Percentiles rank a stretch among this genome's conserved stretches.
These are phyloP conservation scores for Ectropis crepuscularia DNA, from an alignment of 2,888 invertebrate genomes.

Conservation along the genomic window DNA sequence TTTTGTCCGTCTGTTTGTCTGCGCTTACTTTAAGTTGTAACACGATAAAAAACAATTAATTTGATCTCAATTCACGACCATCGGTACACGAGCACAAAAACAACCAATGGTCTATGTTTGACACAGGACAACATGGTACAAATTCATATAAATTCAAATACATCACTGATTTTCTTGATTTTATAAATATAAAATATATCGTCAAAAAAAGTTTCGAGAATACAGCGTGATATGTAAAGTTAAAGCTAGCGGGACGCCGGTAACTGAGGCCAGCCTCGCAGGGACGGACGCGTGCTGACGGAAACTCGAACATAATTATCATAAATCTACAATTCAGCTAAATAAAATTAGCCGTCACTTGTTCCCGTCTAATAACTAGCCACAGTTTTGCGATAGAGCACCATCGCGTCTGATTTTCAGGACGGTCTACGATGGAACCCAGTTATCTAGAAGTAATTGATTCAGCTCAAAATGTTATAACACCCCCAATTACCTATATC, in stretches of 20 bases:
- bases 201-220: conserved; percentile 52
- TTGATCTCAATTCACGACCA: conserved; percentile 37
- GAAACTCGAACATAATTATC: background rate
- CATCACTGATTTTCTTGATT: conserved; percentile 38
- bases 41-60: no score
- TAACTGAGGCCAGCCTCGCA: background rate
- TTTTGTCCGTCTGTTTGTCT: no score
- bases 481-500: no score
- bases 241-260: conserved; percentile 51
- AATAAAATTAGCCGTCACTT: no score
- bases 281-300: background rate
- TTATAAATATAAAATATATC: conserved; percentile 51
- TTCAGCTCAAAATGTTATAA: no score
- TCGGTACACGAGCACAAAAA: conserved; percentile 49
- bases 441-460: no score
- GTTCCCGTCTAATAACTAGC: no score
- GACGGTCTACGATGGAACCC: no score
- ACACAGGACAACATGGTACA: conserved; percentile 61
- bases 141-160: conserved; percentile 40
- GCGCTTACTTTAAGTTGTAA: no score
- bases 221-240: conserved; percentile 70
- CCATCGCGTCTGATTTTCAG: no score
- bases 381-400: no score
- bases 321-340: no score
- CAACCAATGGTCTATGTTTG: conserved; percentile 62